Evolutionary conservation across 2,888 invertebrate genomes (phyloP), one percentile per base, ranked within the genome.

Genomic region (Rhaphigaster nebulosa): DNA sequence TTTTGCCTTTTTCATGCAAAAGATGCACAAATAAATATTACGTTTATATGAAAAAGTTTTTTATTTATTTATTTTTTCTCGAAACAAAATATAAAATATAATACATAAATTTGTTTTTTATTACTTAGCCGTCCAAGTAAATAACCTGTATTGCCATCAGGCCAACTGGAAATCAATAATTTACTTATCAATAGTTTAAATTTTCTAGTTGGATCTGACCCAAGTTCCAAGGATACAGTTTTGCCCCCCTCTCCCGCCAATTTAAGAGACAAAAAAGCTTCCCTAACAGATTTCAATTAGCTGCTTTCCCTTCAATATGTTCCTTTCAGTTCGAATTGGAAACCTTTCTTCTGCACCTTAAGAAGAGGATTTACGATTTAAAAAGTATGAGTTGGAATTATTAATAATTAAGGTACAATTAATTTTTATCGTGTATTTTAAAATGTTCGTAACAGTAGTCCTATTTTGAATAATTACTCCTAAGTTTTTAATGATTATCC

Each of bases 211-310:
- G 70, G 70, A 76, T 20, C 70, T 0, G 6, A 20, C 38, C 70
- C 70, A 76, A 76, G 29, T 76, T 38, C 20, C 1, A 76, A n/a
- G 70, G 70, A 76, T 76, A 76, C 38, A 76, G 70, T 76, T 38
- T 76, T 65, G n/a, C n/a, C 29, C 34, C 70, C 38, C 38, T 38
- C 2, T 29, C 20, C 20, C 20, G 8, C 70, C 20, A 38, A 76
- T 76, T 76, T 3, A 20, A 38, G 70, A 3, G 70, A 76, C 70
- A 76, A 76, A 76, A 76, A 76, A 76, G 38, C 70, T 76, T 29
- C 29, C 29, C 70, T 38, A 76, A 76, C 70, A 76, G 70, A 38
- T 76, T 76, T 76, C 70, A 76, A 76, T 76, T 76, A 76, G 38
- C 70, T 38, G 8, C 20, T 20, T 0, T 12, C 38, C 70, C 38